These are phyloP conservation scores for Nomada fabriciana DNA, from an alignment of 2,888 invertebrate species.

Conservation along the genomic window DNA sequence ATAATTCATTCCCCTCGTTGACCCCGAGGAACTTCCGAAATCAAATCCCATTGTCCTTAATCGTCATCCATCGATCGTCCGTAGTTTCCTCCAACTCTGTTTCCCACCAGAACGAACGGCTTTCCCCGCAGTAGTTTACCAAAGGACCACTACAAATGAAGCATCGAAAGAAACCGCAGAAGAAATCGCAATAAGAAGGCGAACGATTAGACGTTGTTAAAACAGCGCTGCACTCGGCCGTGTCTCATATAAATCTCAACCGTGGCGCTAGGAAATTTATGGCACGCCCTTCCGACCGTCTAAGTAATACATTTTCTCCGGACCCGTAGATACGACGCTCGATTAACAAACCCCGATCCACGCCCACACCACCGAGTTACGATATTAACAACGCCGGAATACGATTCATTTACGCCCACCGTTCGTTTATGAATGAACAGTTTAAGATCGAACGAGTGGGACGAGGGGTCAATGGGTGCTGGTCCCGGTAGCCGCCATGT, in stretches of 20 bases:
- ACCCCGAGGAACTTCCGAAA: neutral
- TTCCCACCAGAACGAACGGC: slow-evolving; percentile 14
- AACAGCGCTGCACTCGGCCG: slow-evolving; percentile 57
- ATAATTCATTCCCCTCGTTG: neutral
- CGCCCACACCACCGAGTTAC: slow-evolving; percentile 69
- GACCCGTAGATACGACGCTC: slow-evolving; percentile 66
- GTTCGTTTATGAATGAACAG: slow-evolving; percentile 75
- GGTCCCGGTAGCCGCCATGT: slow-evolving; percentile 70
- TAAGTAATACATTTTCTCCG: slow-evolving; percentile 72
- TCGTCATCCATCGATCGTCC: slow-evolving; percentile 15
- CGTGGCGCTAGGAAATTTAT: slow-evolving; percentile 62
- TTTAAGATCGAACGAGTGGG: slow-evolving; percentile 70
- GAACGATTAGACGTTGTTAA: slow-evolving; percentile 64
- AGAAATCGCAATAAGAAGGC: slow-evolving; percentile 50
- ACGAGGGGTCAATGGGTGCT: slow-evolving; percentile 73
- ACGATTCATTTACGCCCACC: slow-evolving; percentile 77
- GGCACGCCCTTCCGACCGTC: slow-evolving; percentile 67
- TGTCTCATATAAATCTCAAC: slow-evolving; percentile 67
- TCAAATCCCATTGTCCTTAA: neutral
- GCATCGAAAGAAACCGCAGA: neutral
- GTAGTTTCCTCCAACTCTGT: neutral
- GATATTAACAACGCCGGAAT: slow-evolving; percentile 76
- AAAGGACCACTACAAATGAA: slow-evolving; percentile 15
- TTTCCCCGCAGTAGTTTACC: neutral
- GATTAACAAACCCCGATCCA: slow-evolving; percentile 74